These are phyloP conservation scores for Anastatus disparis DNA, from an alignment of 1,140 invertebrate genomes.

Conservation along the genomic window DNA sequence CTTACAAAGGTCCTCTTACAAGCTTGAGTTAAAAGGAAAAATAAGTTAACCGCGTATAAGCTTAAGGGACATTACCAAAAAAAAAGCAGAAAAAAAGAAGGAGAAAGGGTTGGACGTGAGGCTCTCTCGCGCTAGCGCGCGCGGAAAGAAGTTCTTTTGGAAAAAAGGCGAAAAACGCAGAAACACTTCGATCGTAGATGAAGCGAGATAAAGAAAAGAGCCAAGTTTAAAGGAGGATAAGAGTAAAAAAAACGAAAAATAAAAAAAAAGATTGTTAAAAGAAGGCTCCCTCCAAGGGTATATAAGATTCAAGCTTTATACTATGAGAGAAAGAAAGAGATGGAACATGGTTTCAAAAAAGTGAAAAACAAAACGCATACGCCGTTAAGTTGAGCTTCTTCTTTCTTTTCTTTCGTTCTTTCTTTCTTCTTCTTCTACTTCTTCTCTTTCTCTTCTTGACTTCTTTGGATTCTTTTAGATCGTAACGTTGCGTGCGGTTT, in stretches of 20 bases:
- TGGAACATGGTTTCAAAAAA: background rate
- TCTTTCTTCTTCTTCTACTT: too few relatives aligned
- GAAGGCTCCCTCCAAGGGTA: background rate
- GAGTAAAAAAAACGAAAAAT: too few relatives aligned
- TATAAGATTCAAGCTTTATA: too few relatives aligned
- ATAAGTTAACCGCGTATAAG: too few relatives aligned
- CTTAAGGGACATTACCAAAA: too few relatives aligned
- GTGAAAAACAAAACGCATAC: background rate
- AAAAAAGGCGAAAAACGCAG: slow-evolving; percentile 23
- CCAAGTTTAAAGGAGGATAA: slow-evolving; percentile 35
- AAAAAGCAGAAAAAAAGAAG: background rate
- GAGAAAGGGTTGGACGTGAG: background rate
- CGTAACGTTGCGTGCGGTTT: slow-evolving; percentile 47
- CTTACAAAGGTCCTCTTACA: background rate
- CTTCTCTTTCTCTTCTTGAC: background rate
- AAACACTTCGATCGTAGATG: slow-evolving; percentile 44
- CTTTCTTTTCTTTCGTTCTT: too few relatives aligned
- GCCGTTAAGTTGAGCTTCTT: too few relatives aligned
- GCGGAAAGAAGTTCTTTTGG: too few relatives aligned
- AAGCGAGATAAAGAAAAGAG: slow-evolving; percentile 46
- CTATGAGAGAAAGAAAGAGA: background rate
- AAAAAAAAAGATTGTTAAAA: slow-evolving; percentile 38
- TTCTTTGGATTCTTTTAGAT: slow-evolving; percentile 42
- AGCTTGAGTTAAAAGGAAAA: background rate
- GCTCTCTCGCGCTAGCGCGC: too few relatives aligned